phyloP scores from a whole-genome alignment of 2,113 vertebrate genomes.

The Ellobius talpinus region DNA sequence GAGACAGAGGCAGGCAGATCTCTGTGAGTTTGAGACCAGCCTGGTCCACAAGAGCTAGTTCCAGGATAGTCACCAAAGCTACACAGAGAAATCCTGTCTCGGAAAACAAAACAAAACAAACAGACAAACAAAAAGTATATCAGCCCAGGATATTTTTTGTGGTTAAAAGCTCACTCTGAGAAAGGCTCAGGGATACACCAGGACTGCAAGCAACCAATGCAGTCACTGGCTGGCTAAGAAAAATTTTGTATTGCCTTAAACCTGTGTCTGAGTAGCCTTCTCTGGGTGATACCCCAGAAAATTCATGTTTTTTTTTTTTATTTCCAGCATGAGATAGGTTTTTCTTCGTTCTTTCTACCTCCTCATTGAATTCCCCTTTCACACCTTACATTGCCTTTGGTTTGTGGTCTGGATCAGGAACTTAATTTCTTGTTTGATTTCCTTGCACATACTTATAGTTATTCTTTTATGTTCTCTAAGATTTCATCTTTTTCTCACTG shows the following conservation, averaged over 20 bases:
- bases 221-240: neutral
- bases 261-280: neutral
- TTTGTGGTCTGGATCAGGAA: neutral
- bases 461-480: neutral
- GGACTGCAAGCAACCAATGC: neutral
- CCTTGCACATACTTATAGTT: neutral
- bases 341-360: neutral
- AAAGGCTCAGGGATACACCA: neutral
- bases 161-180: neutral
- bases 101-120: too few species aligned
- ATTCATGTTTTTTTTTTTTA: neutral
- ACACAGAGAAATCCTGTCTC: too few species aligned
- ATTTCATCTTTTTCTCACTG: neutral
- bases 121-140: neutral
- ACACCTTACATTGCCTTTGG: neutral
- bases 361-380: neutral
- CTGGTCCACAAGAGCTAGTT: too few species aligned
- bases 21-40: too few species aligned
- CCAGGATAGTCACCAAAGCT: too few species aligned
- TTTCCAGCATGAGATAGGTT: neutral
- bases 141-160: neutral
- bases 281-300: neutral
- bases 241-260: neutral
- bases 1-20: too few species aligned
- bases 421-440: neutral